Base-by-base conservation (phyloP, 2,797 vertebrate species). In the Myiotriccus ornatus region DNA sequence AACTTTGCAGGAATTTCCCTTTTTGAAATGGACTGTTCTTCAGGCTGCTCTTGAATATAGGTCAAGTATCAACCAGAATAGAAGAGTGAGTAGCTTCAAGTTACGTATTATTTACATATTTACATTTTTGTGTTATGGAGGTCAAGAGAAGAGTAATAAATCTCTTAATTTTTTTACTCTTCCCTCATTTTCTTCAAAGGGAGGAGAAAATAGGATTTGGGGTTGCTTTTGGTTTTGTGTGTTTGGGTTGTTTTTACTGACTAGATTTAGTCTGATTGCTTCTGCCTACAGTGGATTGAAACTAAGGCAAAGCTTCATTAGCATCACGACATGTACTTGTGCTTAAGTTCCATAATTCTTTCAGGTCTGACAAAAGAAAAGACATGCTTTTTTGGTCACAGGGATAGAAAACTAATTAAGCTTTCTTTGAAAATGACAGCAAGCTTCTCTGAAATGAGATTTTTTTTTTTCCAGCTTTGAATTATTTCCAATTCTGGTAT, bases 401-500 rank as follows among this genome's bases (percentile, higher is more conserved):
- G 76, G 39, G 63, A 63, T n/a, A 75, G 84, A 95, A 95, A 87
- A 93, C 76, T 90, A 95, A 97, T 87, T 96, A 83, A 97, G 73
- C 96, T 96, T 96, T 95, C 84, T 89, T 91, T 81, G 35, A 88
- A 94, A 95, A 93, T 87, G 46, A 94, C 12, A 37, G 70, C 37
- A 47, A 74, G 53, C 76, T 84, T 89, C 68, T 96, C 75, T 44
- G 79, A 94, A 80, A 94, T 63, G 64, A 86, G 89, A 75, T 93
- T 82, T n/a, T 39, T 89, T 89, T 71, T 46, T 82, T 50, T 76
- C 10, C 53, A 70, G 74, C 52, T 95, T 94, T 95, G 57, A 95
- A 94, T 97, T 95, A 87, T 91, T 96, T 97, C 49, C 28, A 93
- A 28, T 93, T 96, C 77, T 64, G 68, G 15, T 77, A n/a, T 53